A percentile compares a stretch with the other conserved stretches of the same genome.
Evolutionary conservation across 2,113 vertebrate genomes (phyloP).

Genomic region (Microtus pennsylvanicus): DNA sequence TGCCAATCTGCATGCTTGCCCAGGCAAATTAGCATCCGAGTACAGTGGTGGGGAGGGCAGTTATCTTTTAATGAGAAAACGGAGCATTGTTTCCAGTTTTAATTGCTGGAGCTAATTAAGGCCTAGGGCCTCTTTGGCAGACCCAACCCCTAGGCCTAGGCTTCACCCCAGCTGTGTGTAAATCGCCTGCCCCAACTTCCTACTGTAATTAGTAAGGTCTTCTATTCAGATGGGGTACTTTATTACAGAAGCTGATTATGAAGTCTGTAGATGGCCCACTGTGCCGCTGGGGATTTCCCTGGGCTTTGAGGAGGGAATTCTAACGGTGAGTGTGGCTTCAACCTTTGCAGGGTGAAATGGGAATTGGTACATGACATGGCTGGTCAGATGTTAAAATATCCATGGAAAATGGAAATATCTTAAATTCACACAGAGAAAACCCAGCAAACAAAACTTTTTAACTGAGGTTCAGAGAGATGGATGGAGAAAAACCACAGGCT

Average conservation of each 20-base stretch:
- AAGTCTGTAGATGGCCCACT: slow-evolving; percentile 85
- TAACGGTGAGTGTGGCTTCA: slow-evolving; percentile 83
- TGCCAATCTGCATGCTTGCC: slow-evolving; percentile 77
- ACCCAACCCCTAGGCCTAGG: slow-evolving; percentile 64
- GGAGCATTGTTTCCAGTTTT: slow-evolving; percentile 87
- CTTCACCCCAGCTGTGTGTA: slow-evolving; percentile 80
- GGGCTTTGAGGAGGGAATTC: slow-evolving; percentile 80
- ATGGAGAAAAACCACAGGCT: background rate
- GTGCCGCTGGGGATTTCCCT: slow-evolving; percentile 42
- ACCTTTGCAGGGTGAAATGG: slow-evolving; percentile 80
- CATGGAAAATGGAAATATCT: slow-evolving; percentile 77
- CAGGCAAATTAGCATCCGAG: slow-evolving; percentile 76
- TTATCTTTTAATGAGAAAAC: slow-evolving; percentile 89
- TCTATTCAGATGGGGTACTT: slow-evolving; percentile 85
- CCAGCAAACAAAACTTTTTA: slow-evolving; percentile 75
- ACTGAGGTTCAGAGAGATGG: background rate
- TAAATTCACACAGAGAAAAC: slow-evolving; percentile 77
- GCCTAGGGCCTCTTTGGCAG: slow-evolving; percentile 75
- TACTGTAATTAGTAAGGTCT: slow-evolving; percentile 85
- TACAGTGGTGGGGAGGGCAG: slow-evolving; percentile 55
- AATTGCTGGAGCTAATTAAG: slow-evolving; percentile 85
- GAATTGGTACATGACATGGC: slow-evolving; percentile 77
- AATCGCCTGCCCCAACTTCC: slow-evolving; percentile 82
- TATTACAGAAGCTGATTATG: slow-evolving; percentile 88
- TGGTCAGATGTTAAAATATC: slow-evolving; percentile 56